Percentiles rank a stretch among this genome's conserved stretches.
These are phyloP conservation scores for Psittacula echo DNA, from an alignment of 2,797 vertebrate genomes.

Conservation along the genomic window DNA sequence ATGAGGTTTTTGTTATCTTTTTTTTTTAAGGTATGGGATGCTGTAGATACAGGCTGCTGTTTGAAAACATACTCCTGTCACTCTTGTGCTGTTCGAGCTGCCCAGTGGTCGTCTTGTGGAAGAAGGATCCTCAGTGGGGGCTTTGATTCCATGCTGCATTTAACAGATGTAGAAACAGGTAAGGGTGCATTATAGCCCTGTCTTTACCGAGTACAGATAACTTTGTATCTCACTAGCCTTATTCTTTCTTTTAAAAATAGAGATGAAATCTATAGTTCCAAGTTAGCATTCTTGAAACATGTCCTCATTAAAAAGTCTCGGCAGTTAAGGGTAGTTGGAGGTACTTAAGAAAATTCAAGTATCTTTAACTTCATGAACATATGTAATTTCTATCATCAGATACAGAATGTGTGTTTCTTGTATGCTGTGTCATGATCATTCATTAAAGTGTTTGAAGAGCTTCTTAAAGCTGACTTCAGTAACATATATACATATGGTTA, in stretches of 20 bases:
- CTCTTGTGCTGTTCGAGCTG: constrained; percentile 87
- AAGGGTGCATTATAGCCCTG: neutral
- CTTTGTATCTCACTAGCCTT: neutral
- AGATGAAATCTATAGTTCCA: neutral
- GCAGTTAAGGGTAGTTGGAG: neutral
- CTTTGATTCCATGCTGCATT: constrained; percentile 86
- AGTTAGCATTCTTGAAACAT: neutral
- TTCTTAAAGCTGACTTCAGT: neutral
- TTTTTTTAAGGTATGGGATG: constrained; percentile 90
- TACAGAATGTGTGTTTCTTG: neutral
- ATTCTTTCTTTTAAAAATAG: neutral
- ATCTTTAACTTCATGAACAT: neutral
- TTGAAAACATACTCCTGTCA: constrained; percentile 86
- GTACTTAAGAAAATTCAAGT: neutral
- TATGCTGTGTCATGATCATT: neutral
- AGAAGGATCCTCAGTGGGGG: constrained; percentile 89
- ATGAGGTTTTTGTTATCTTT: neutral
- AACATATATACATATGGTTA: neutral
- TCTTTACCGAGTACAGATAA: neutral
- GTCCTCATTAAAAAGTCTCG: neutral
- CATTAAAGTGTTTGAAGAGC: neutral
- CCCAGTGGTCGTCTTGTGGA: constrained; percentile 90
- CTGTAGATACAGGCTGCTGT: constrained; percentile 86
- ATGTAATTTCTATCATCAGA: neutral
- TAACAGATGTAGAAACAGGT: constrained; percentile 95